Base-by-base conservation (phyloP, 2,797 vertebrate species). In the Champsocephalus esox region DNA sequence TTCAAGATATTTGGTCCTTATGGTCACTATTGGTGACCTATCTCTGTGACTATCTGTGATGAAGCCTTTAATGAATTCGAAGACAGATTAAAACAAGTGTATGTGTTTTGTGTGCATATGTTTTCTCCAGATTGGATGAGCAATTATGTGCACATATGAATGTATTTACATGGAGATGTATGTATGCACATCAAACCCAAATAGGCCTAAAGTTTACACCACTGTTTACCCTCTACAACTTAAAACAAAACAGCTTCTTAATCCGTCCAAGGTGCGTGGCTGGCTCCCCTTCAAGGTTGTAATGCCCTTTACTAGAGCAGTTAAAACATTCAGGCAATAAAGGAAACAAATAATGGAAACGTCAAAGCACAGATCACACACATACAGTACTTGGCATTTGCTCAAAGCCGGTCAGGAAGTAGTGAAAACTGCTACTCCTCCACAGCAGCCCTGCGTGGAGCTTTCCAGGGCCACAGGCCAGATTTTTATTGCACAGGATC, bases 181-280 rank as follows among this genome's bases (percentile, higher is more conserved):
- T 80, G 71, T 84, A 87, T 89, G 77, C 87, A 85, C 86, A 87
- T 75, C 70, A 68, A 86, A 89, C 77, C 77, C 85, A 76, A 84
- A 91, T 63, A 87, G 84, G 77, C 69, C 80, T n/a, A n/a, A n/a
- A n/a, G n/a, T 83, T 93, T 87, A 92, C 83, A 78, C 90, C 56
- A 80, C 82, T 75, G 78, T 92, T 93, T 93, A 87, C 75, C 86
- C 87, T 67, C 38, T 77, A 77, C 62, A 91, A 90, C 82, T 88
- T 88, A 86, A 88, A 92, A 92, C 75, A 86, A 89, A 93, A 87
- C 63, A 70, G 86, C 90, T 79, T 83, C 85, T 89, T 94, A 94
- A 95, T 95, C 88, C 89, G 90, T 94, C 85, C 93, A 94, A 93
- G 88, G 90, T 95, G 93, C 83, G 67, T 89, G 87, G 85, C 89